phyloP scores from a whole-genome alignment of 1,140 invertebrate genomes.

The Penaeus vannamei region DNA sequence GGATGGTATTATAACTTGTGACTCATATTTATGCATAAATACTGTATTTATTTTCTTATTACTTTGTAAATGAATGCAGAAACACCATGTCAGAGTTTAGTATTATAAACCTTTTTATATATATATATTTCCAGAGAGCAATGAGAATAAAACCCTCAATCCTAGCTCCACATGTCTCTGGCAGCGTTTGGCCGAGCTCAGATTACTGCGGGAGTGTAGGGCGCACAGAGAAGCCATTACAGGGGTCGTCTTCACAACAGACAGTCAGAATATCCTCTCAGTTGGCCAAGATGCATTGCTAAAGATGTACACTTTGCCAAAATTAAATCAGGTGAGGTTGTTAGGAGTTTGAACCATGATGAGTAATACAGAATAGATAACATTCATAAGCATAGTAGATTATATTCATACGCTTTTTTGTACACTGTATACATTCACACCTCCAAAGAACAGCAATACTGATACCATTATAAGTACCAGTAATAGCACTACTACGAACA shows the following conservation, averaged over 20 bases:
- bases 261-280: conserved; percentile 13
- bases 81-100: background rate
- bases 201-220: conserved; percentile 1
- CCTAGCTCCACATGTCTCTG: conserved; percentile 12
- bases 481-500: too few species aligned
- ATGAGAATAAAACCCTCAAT: background rate
- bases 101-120: background rate
- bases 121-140: background rate
- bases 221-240: conserved; percentile 41
- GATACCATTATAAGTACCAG: too few species aligned
- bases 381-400: too few species aligned
- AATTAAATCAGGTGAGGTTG: conserved; percentile 41
- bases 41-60: too few species aligned
- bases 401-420: too few species aligned
- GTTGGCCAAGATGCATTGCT: conserved; percentile 45
- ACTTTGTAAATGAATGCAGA: too few species aligned
- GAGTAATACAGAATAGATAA: too few species aligned
- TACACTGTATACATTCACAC: too few species aligned
- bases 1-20: too few species aligned
- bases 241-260: conserved; percentile 38
- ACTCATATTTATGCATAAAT: too few species aligned
- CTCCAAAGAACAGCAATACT: too few species aligned
- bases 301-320: conserved; percentile 46
- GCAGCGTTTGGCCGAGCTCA: conserved; percentile 8
- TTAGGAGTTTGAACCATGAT: background rate